A percentile compares a stretch with the other conserved stretches of the same genome.
These are phyloP conservation scores for Synergus gifuensis DNA, from an alignment of 2,888 invertebrate genomes.

Conservation along the genomic window DNA sequence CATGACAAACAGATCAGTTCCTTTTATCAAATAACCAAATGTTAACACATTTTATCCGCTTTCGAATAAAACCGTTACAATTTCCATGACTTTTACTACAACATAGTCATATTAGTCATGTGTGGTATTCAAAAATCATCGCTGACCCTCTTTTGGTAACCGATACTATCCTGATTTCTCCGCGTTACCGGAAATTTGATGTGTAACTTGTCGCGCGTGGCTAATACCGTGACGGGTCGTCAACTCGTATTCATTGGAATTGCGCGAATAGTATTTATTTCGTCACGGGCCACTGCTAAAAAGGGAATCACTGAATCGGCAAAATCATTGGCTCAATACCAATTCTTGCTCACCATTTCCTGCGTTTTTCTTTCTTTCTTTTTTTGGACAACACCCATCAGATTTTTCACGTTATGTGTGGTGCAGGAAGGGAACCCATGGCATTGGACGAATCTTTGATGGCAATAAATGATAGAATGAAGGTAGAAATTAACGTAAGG, in stretches of 20 bases:
- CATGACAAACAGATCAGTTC: neutral
- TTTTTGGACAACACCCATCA: neutral
- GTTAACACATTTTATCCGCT: constrained; percentile 35
- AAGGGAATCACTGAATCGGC: constrained; percentile 15
- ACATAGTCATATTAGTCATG: neutral
- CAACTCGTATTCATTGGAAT: neutral
- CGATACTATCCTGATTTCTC: constrained; percentile 40
- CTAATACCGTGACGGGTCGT: constrained; percentile 16
- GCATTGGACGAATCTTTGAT: constrained; percentile 52
- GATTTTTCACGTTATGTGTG: neutral
- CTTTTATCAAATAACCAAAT: neutral
- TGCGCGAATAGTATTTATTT: constrained; percentile 3
- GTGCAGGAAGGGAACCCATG: neutral
- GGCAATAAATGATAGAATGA: constrained; percentile 64
- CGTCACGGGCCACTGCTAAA: neutral
- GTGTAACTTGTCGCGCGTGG: constrained; percentile 41
- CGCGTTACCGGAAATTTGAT: constrained; percentile 39
- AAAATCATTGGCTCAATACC: neutral
- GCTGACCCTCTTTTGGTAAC: constrained; percentile 41
- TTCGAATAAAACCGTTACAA: constrained; percentile 38
- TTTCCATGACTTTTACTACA: constrained; percentile 40
- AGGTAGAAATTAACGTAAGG: constrained; percentile 66
- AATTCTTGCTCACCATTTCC: neutral
- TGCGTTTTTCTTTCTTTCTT: neutral
- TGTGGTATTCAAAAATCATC: constrained; percentile 35